A percentile compares a stretch with the other conserved stretches of the same genome.
These are phyloP conservation scores for Grammomys dolichurus DNA, from an alignment of 2,113 vertebrate species.

Conservation along the genomic window DNA sequence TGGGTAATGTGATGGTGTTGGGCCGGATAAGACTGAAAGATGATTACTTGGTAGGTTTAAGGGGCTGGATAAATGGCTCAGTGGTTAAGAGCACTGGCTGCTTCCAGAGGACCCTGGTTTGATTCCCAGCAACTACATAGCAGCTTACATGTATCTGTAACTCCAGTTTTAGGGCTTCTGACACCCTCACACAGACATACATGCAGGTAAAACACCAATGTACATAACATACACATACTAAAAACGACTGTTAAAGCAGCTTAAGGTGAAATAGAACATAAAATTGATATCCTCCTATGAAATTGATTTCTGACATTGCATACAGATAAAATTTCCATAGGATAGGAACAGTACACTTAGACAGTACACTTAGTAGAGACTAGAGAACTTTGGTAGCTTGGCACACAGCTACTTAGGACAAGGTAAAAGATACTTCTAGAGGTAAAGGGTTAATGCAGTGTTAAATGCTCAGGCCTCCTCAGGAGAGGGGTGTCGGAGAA, in stretches of 20 bases:
- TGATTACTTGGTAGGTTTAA: conserved; percentile 8
- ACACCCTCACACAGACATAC: no score
- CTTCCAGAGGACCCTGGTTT: no score
- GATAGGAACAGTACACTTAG: not conserved
- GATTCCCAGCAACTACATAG: no score
- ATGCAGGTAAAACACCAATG: no score
- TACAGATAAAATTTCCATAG: not conserved
- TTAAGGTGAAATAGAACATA: not conserved
- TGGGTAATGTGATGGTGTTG: not conserved
- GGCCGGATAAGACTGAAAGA: not conserved
- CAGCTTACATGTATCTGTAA: no score
- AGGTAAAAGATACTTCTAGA: not conserved
- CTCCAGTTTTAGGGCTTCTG: no score
- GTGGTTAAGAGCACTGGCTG: no score
- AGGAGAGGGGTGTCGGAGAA: not conserved
- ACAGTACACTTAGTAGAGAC: not conserved
- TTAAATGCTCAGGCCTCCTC: conserved; percentile 12
- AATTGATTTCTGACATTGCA: conserved; percentile 2
- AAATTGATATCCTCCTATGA: not conserved
- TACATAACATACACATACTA: no score
- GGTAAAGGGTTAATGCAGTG: conserved; percentile 14
- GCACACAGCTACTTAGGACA: not conserved
- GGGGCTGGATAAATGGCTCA: not conserved
- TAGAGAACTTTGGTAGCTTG: conserved; percentile 4
- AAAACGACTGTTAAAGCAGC: not conserved